A percentile compares a stretch with the other conserved stretches of the same genome.
Evolutionary conservation across 2,113 vertebrate species (phyloP).

Genomic region (Potamarius usumacintae): DNA sequence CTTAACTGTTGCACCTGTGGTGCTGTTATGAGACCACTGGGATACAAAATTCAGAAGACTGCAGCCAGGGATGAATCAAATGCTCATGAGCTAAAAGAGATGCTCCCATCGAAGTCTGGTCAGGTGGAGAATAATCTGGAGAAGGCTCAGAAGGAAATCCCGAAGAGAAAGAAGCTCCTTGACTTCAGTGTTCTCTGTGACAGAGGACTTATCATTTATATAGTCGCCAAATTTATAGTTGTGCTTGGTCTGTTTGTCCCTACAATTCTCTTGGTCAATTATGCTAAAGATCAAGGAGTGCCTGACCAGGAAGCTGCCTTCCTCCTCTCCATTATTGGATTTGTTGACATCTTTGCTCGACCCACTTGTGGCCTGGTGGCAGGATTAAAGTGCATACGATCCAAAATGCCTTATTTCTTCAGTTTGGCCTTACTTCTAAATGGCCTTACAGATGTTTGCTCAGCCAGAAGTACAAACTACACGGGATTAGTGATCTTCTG

Average conservation of each 20-base stretch:
- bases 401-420: conserved; percentile 89
- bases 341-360: conserved; percentile 89
- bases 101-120: conserved; percentile 57
- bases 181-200: conserved; percentile 83
- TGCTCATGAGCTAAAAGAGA: conserved; percentile 62
- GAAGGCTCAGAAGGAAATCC: conserved; percentile 20
- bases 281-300: conserved; percentile 85
- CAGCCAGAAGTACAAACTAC: conserved; percentile 73
- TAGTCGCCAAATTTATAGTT: conserved; percentile 86
- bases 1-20: conserved; percentile 87
- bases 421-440: conserved; percentile 93
- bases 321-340: conserved; percentile 87
- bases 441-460: conserved; percentile 83
- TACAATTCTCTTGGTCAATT: conserved; percentile 90
- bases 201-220: conserved; percentile 83
- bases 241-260: conserved; percentile 95
- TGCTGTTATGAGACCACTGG: conserved; percentile 77
- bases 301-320: conserved; percentile 85
- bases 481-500: conserved; percentile 83
- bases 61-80: conserved; percentile 52
- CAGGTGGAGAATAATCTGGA: conserved; percentile 15
- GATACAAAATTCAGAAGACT: conserved; percentile 39
- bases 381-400: conserved; percentile 81
- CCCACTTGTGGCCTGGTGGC: conserved; percentile 84
- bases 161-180: conserved; percentile 67